phyloP scores from a whole-genome alignment of 2,797 vertebrate genomes.

The Dendrocincla fuliginosa region DNA sequence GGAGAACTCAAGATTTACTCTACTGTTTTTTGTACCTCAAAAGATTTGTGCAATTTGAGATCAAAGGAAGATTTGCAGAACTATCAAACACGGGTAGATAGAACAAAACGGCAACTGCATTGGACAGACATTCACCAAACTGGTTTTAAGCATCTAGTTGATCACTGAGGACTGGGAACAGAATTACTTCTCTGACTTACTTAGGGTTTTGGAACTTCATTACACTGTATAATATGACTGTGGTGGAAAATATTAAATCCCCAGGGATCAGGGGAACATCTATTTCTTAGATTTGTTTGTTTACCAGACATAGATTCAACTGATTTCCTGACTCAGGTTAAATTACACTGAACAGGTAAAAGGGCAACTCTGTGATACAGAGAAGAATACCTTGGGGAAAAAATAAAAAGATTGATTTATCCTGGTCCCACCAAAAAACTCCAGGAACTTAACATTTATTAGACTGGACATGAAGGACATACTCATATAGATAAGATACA shows the following conservation, averaged over 20 bases:
- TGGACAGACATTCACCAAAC: neutral
- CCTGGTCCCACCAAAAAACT: neutral
- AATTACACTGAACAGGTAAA: constrained; percentile 39
- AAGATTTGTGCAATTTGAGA: neutral
- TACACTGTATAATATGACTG: neutral
- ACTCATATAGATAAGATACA: constrained; percentile 63
- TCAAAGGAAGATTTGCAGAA: neutral
- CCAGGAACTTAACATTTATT: constrained; percentile 61
- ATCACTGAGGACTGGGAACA: neutral
- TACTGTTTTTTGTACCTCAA: neutral
- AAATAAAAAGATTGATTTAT: constrained; percentile 28
- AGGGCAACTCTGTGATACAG: neutral
- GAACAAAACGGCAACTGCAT: neutral
- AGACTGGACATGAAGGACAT: constrained; percentile 60
- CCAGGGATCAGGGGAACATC: neutral
- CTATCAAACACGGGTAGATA: neutral
- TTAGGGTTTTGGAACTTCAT: neutral
- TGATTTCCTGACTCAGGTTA: constrained; percentile 41
- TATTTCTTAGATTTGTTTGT: neutral
- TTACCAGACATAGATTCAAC: neutral
- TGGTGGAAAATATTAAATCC: neutral
- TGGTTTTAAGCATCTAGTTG: neutral
- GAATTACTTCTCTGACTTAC: neutral
- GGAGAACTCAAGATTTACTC: neutral
- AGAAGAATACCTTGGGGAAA: neutral